Evolutionary conservation across 2,888 invertebrate species (phyloP), one percentile per base, ranked within the genome.

Genomic region (Stenodema calcarata): DNA sequence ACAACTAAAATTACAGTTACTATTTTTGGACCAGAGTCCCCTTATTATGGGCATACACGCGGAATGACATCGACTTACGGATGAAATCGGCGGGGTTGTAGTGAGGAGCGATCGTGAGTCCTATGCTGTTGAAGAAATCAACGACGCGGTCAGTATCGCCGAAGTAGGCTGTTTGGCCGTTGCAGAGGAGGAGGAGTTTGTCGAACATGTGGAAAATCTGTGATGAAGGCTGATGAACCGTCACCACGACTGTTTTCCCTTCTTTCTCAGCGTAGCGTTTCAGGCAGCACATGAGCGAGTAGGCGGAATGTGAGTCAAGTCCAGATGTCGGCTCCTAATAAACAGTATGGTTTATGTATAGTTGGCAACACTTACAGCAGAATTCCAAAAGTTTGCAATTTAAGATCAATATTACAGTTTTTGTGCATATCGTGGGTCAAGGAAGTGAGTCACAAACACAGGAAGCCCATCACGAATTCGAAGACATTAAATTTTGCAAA

Each of bases 21-120:
- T 35, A 35, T 7, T 35, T 35, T 7, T n/a, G n/a, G n/a, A 35
- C 7, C 35, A 35, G 4, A 7, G 35, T 7, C 35, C 35, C 35
- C 4, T 35, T 35, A 4, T 35, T 35, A 35, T 7, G 35, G 35
- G 35, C 35, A 4, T 35, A 7, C 35, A 35, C 35, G 35, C 2
- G 35, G 35, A 7, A 35, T 35, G 35, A 35, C 7, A 4, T 35
- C 35, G 87, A 93, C 94, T 94, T 92, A 95, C 95, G 91, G 90
- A 95, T 94, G 90, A 95, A 96, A 91, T 96, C 96, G n/a, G 96
- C 96, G 79, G 96, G 96, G 92, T 96, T 96, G 90, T 95, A 96
- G 90, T 95, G 94, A 4, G 95, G 94, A 90, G 94, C 93, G 89
- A 96, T 94, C 88, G 93, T 93, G 87, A 96, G 92, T 85, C 95